Evolutionary conservation across 2,888 invertebrate species (phyloP).

Genomic region (Diplolepis rosae): DNA sequence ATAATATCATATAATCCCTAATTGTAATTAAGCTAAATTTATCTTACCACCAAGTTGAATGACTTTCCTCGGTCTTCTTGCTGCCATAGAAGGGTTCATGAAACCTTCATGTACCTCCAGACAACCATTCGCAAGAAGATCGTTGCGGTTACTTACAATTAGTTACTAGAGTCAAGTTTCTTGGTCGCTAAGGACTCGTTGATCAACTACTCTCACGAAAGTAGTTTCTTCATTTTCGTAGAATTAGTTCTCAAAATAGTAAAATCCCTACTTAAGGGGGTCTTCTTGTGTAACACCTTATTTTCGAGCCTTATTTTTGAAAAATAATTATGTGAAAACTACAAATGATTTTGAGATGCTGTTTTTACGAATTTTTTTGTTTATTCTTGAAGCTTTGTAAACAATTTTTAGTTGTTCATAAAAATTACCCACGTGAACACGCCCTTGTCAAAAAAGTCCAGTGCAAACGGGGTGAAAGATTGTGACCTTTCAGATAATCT

Average conservation of each 20-base stretch:
- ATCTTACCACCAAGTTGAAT: background rate
- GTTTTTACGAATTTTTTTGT: no score
- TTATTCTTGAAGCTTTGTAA: no score
- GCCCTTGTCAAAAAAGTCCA: no score
- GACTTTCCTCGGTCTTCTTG: conserved; percentile 11
- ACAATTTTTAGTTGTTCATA: no score
- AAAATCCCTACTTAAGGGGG: background rate
- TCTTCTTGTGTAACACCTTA: no score
- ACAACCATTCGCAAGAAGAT: conserved; percentile 1
- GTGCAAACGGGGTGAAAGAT: no score
- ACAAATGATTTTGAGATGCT: no score
- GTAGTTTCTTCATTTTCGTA: background rate
- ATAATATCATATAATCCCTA: background rate
- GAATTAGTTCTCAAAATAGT: background rate
- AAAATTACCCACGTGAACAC: no score
- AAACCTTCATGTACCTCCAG: background rate
- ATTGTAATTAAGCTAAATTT: conserved; percentile 12
- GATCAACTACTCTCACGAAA: background rate
- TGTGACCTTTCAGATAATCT: no score
- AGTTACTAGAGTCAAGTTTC: conserved; percentile 10
- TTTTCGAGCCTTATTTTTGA: no score
- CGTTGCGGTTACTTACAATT: conserved; percentile 17
- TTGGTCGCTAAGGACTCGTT: background rate
- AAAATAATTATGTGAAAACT: no score
- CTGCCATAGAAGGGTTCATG: conserved; percentile 11